Evolutionary conservation across 2,888 invertebrate genomes (phyloP).

Genomic region (Cantharis rufa): DNA sequence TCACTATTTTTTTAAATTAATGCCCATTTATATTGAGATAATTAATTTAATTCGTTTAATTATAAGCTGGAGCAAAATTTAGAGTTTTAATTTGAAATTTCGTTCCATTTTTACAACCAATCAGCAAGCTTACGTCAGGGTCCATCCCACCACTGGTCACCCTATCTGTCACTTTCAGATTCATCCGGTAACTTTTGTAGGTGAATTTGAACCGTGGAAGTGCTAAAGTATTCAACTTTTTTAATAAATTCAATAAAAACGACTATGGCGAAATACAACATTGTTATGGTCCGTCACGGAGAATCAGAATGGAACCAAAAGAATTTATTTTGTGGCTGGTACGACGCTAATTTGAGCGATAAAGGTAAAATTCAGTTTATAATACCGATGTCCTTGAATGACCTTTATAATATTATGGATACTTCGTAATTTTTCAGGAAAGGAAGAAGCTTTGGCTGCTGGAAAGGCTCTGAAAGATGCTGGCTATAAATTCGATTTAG

Average conservation of each 20-base stretch:
- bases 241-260: neutral
- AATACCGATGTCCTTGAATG: slow-evolving; percentile 32
- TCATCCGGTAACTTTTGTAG: neutral
- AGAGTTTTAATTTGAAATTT: too few relatives aligned
- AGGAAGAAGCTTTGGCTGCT: slow-evolving; percentile 62
- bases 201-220: neutral
- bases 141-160: neutral
- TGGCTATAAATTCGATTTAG: slow-evolving; percentile 63
- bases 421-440: slow-evolving; percentile 53
- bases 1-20: too few relatives aligned
- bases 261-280: slow-evolving; percentile 56
- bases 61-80: too few relatives aligned
- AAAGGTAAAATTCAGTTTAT: slow-evolving; percentile 56
- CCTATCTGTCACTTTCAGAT: neutral
- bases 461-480: slow-evolving; percentile 66
- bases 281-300: slow-evolving; percentile 69
- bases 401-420: neutral
- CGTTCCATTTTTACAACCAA: too few relatives aligned
- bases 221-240: neutral
- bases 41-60: too few relatives aligned
- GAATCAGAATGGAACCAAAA: slow-evolving; percentile 69
- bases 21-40: too few relatives aligned
- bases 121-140: too few relatives aligned
- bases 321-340: slow-evolving; percentile 69
- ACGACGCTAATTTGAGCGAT: slow-evolving; percentile 63